Percentiles rank a stretch among this genome's conserved stretches.
phyloP scores from a whole-genome alignment of 2,797 vertebrate species.

The Cichlasoma orientale region DNA sequence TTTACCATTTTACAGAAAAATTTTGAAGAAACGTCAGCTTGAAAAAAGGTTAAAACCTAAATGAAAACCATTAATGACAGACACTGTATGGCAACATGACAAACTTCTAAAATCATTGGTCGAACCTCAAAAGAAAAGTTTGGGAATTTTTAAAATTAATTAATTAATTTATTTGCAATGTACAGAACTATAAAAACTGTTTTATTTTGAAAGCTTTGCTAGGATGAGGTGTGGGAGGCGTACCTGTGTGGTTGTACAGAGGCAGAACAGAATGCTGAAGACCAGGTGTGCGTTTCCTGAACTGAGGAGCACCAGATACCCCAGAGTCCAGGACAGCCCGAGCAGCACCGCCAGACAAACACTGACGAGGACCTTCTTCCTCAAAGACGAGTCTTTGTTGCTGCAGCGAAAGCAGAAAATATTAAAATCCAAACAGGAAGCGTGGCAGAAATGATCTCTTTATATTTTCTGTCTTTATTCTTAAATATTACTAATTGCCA shows the following conservation, averaged over 20 bases:
- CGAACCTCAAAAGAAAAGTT: no score
- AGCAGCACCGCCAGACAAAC: constrained; percentile 72
- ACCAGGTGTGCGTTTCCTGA: constrained; percentile 6
- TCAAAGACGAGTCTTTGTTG: not conserved
- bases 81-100: no score
- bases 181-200: no score
- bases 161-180: no score
- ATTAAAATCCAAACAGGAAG: not conserved
- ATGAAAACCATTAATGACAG: no score
- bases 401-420: not conserved
- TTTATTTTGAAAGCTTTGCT: not conserved
- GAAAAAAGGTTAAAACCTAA: no score
- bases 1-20: no score
- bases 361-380: constrained; percentile 70
- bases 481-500: not conserved
- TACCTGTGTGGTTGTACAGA: constrained; percentile 81
- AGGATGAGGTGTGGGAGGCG: not conserved
- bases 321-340: constrained; percentile 76
- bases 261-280: constrained; percentile 79
- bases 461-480: no score
- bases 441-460: not conserved
- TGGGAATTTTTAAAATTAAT: no score
- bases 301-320: constrained; percentile 73
- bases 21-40: no score
- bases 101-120: no score